These are phyloP conservation scores for Halesus radiatus DNA, from an alignment of 1,140 invertebrate genomes.

Conservation along the genomic window DNA sequence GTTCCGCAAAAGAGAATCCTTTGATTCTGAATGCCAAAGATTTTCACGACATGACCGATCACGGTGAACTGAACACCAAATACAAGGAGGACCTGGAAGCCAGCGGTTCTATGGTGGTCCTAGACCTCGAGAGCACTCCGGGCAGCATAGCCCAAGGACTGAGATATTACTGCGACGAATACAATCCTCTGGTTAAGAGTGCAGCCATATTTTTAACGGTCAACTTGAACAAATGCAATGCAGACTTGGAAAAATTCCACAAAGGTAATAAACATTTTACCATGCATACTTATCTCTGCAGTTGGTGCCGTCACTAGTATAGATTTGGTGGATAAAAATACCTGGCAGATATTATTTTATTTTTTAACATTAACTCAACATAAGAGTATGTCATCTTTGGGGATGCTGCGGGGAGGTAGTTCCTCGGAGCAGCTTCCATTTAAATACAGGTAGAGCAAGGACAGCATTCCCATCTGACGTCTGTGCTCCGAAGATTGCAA, in stretches of 20 bases:
- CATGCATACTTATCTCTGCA: no score
- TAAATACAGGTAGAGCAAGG: no score
- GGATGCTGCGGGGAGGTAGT: no score
- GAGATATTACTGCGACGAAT: constrained; percentile 40
- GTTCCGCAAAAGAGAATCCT: background rate
- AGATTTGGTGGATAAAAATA: no score
- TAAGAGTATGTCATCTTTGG: no score
- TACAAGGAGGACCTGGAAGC: constrained; percentile 2
- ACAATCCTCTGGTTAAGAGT: background rate
- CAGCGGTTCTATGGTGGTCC: constrained; percentile 17
- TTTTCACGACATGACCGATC: background rate
- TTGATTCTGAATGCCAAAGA: background rate
- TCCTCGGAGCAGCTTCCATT: no score
- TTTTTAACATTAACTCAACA: no score
- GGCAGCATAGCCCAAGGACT: constrained; percentile 37
- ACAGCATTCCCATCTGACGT: no score
- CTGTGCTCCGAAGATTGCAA: no score
- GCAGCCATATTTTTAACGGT: constrained; percentile 40
- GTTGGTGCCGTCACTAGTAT: no score
- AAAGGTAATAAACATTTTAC: background rate
- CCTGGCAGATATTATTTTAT: no score
- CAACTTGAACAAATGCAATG: constrained; percentile 15
- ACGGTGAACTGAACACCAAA: constrained; percentile 5
- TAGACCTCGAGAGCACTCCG: constrained; percentile 10
- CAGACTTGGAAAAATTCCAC: background rate